Conservation (phyloP, 2,797 vertebrate species). For the Gorsachius magnificus region DNA sequence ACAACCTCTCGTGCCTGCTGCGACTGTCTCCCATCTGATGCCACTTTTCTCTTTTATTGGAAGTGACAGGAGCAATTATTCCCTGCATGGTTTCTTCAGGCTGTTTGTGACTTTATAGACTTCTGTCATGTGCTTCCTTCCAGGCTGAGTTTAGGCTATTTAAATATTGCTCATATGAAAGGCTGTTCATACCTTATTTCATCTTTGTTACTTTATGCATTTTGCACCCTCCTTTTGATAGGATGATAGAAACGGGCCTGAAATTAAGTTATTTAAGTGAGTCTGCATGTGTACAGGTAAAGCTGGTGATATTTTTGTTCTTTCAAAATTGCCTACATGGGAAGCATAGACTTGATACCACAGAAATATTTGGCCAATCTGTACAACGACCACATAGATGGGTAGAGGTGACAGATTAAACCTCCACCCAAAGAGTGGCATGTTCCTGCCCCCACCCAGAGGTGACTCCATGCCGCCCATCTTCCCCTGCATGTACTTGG, state of each 20-base stretch:
- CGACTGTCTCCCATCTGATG: background rate
- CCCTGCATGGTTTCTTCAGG: background rate
- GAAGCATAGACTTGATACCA: no score
- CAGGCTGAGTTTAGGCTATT: background rate
- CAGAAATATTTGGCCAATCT: background rate
- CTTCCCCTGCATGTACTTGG: background rate
- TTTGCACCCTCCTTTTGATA: background rate
- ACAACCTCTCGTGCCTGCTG: background rate
- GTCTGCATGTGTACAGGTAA: background rate
- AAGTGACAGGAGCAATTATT: background rate
- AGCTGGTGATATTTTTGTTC: background rate
- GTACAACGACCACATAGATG: no score
- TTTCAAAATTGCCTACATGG: background rate
- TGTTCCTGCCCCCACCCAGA: background rate
- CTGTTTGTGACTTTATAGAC: background rate
- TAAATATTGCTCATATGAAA: background rate
- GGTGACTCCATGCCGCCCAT: no score
- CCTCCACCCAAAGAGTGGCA: fast-evolving
- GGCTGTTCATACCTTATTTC: background rate
- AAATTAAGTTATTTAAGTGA: background rate
- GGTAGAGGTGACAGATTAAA: background rate
- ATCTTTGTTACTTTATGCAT: background rate
- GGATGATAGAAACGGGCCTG: background rate
- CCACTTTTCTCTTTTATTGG: background rate
- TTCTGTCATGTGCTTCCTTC: background rate